Percentiles rank a stretch among this genome's conserved stretches.
Conservation (phyloP, 2,888 invertebrate species). For the Chloromyia formosa region DNA sequence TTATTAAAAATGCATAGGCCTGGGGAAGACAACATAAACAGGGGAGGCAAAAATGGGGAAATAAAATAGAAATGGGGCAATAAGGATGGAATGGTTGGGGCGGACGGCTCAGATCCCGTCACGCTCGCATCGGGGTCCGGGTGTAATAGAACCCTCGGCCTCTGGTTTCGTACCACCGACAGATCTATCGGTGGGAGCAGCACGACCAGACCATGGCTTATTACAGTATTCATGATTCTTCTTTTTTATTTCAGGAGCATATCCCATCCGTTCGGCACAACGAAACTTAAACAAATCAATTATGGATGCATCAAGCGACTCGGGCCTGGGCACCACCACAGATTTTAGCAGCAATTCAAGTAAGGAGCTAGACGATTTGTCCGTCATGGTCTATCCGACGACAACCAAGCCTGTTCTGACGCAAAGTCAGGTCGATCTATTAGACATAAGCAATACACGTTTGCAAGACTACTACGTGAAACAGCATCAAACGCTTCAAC, state of each 20-base stretch:
- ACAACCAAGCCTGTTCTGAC: slow-evolving; percentile 58
- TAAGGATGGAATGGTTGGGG: too few relatives aligned
- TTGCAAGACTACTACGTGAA: slow-evolving; percentile 44
- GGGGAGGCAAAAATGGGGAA: too few relatives aligned
- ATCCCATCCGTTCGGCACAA: slow-evolving; percentile 61
- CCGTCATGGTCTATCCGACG: slow-evolving; percentile 54
- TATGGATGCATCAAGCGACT: slow-evolving; percentile 58
- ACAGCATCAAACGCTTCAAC: slow-evolving; percentile 4
- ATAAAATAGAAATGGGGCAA: too few relatives aligned
- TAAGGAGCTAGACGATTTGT: slow-evolving; percentile 27
- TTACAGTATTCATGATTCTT: background rate
- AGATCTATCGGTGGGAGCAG: too few relatives aligned
- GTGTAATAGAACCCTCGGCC: too few relatives aligned
- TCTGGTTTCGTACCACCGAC: too few relatives aligned
- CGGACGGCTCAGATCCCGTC: too few relatives aligned
- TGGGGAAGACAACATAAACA: too few relatives aligned
- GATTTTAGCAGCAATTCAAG: slow-evolving; percentile 45
- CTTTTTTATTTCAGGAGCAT: slow-evolving; percentile 51
- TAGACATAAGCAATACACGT: slow-evolving; percentile 48
- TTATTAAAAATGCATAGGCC: too few relatives aligned
- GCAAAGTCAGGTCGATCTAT: slow-evolving; percentile 50
- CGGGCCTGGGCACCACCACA: background rate
- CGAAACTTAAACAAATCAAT: slow-evolving; percentile 64
- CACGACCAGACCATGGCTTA: too few relatives aligned
- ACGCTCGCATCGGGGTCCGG: too few relatives aligned